These are phyloP conservation scores for Odontocolon sp. DNA, from an alignment of 2,888 invertebrate genomes.

Conservation along the genomic window DNA sequence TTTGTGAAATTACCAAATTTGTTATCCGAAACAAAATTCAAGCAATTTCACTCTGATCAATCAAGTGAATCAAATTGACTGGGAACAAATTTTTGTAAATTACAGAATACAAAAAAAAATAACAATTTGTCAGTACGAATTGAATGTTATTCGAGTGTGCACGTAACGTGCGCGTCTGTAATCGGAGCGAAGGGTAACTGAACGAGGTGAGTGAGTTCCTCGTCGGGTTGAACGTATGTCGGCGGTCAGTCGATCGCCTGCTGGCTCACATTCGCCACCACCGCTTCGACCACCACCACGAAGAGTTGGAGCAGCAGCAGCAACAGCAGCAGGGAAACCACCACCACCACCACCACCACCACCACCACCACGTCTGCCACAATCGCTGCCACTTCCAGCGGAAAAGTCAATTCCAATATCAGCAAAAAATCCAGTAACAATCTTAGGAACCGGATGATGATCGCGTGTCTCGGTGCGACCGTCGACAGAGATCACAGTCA, in stretches of 20 bases:
- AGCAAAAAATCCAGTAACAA: too few relatives aligned
- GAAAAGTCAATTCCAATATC: too few relatives aligned
- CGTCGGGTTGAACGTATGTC: constrained; percentile 49
- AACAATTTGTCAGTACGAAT: too few relatives aligned
- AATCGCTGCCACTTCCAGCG: constrained; percentile 33
- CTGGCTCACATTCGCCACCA: constrained; percentile 57
- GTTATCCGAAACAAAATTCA: not conserved
- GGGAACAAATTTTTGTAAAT: too few relatives aligned
- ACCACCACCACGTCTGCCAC: constrained; percentile 38
- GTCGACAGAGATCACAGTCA: constrained; percentile 14
- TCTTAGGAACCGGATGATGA: too few relatives aligned
- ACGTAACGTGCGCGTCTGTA: constrained; percentile 46
- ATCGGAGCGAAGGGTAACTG: constrained; percentile 72
- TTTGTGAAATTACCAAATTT: not conserved
- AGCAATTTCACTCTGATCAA: too few relatives aligned
- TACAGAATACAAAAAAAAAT: too few relatives aligned
- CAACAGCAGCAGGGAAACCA: constrained; percentile 30
- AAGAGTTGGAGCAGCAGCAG: constrained; percentile 34
- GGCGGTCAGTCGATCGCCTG: constrained; percentile 66
- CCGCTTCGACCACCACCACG: too few relatives aligned
- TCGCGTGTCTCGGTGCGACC: constrained; percentile 34
- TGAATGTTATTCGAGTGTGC: not conserved
- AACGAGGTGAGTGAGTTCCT: constrained; percentile 68
- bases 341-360: constrained; percentile 46
- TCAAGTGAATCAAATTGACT: too few relatives aligned